Percentiles rank a stretch among this genome's conserved stretches.
Evolutionary conservation across 2,113 vertebrate species (phyloP).

Genomic region (Pyrgilauda ruficollis): DNA sequence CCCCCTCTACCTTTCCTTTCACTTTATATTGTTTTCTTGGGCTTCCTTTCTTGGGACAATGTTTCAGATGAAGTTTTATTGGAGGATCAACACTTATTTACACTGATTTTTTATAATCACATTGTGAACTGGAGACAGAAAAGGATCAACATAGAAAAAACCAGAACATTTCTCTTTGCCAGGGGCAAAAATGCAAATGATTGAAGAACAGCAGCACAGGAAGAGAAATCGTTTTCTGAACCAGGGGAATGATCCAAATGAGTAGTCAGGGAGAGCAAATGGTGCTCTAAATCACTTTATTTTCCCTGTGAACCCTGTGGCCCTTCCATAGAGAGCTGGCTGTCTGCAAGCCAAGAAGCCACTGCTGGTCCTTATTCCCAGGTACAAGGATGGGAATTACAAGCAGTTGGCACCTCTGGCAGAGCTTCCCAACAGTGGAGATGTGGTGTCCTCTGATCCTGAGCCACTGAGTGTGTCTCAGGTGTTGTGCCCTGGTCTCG

Average conservation of each 20-base stretch:
- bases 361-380: not conserved
- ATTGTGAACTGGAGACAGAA: not conserved
- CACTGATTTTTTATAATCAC: not conserved
- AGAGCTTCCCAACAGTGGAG: not conserved
- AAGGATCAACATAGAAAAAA: not conserved
- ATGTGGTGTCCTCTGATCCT: not conserved
- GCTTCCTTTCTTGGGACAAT: not conserved
- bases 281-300: not conserved
- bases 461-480: accelerated
- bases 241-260: not conserved
- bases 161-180: not conserved
- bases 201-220: not conserved
- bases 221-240: not conserved
- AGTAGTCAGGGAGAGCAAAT: not conserved
- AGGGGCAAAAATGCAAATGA: not conserved
- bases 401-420: not conserved
- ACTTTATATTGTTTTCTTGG: slow-evolving; percentile 24
- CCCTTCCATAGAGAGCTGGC: not conserved
- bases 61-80: slow-evolving; percentile 45
- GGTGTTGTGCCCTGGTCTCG: not conserved
- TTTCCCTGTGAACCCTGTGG: not conserved
- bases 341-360: not conserved
- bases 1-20: not conserved
- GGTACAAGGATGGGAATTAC: not conserved
- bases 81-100: not conserved